These are phyloP conservation scores for Hyaena hyaena DNA, from an alignment of 2,113 vertebrate species.

Conservation along the genomic window DNA sequence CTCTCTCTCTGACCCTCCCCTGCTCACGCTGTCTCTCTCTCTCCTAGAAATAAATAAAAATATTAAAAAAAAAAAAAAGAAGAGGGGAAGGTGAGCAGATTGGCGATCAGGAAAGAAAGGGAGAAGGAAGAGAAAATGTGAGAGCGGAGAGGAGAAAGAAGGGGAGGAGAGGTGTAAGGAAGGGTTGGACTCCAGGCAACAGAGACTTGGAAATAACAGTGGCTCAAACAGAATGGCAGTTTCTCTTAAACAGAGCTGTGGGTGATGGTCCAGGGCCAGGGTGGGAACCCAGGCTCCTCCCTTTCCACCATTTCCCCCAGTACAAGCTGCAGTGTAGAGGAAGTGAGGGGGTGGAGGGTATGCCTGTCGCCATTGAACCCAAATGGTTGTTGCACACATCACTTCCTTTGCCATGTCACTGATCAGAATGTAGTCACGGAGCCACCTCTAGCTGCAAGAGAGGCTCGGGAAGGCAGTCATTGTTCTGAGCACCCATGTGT, in stretches of 20 bases:
- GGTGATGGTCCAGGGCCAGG: neutral
- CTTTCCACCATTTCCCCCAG: neutral
- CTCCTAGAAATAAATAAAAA: no score
- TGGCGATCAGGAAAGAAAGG: neutral
- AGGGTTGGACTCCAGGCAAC: neutral
- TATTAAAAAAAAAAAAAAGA: no score
- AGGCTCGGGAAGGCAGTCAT: neutral
- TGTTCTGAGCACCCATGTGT: neutral
- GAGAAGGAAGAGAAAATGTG: neutral
- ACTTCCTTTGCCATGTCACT: neutral
- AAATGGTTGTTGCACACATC: neutral
- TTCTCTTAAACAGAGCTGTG: neutral
- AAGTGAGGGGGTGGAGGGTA: no score
- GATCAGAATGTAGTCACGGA: neutral
- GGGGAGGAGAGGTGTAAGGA: neutral
- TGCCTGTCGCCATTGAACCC: neutral
- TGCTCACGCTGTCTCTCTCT: no score
- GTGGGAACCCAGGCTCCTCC: neutral
- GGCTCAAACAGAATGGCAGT: neutral
- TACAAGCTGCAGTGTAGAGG: neutral
- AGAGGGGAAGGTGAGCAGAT: neutral
- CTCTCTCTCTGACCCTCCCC: no score
- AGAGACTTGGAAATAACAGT: neutral
- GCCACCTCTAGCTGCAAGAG: neutral
- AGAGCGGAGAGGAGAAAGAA: neutral